Base-by-base conservation (phyloP, 2,797 vertebrate species). In the Coreius guichenoti region DNA sequence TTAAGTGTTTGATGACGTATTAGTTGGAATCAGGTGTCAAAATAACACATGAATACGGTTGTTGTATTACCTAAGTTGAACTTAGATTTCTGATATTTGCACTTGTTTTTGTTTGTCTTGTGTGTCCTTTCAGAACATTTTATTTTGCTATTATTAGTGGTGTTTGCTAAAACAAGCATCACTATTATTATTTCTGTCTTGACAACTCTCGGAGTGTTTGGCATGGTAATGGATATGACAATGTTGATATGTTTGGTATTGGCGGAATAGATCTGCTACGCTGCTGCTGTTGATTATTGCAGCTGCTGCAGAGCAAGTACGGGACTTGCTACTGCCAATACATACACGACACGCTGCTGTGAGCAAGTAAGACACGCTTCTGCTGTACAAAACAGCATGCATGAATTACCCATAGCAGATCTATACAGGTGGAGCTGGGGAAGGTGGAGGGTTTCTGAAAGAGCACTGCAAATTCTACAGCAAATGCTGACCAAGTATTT, bases 21-120 rank as follows among this genome's bases (percentile, higher is more conserved):
- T 31, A 23, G 19, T 47, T 21, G 67, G 33, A 68, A 77, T 84
- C 49, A 45, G 74, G 63, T 69, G 82, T 84, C 74, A 29, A 68
- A 67, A 43, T 45, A 43, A 17, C 47, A 76, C 63, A n/a, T 12
- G 17, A 21, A 26, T 8, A 75, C 45, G 3, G 17, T n/a, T 49
- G 29, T 47, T 80, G 17, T 49, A 45, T 65, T 63, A 5, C 39
- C 12, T 47, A 65, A 47, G 17, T 4, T 45, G 0, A 49, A 67
- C 43, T 23, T 67, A 19, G 16, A 65, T 45, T 26, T 21, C 39
- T 67, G 43, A 19, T 61, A 8, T 72, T 43, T 73, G 11, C 33
- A 16, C 29, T 54, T 67, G n/a, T 33, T 17, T 43, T 43, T 79
- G 19, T 29, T 19, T 51, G 26, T 80, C 9, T 74, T 21, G 12